A percentile compares a stretch with the other conserved stretches of the same genome.
These are phyloP conservation scores for Yponomeuta plumbellus DNA, from an alignment of 2,888 invertebrate genomes.

Conservation along the genomic window DNA sequence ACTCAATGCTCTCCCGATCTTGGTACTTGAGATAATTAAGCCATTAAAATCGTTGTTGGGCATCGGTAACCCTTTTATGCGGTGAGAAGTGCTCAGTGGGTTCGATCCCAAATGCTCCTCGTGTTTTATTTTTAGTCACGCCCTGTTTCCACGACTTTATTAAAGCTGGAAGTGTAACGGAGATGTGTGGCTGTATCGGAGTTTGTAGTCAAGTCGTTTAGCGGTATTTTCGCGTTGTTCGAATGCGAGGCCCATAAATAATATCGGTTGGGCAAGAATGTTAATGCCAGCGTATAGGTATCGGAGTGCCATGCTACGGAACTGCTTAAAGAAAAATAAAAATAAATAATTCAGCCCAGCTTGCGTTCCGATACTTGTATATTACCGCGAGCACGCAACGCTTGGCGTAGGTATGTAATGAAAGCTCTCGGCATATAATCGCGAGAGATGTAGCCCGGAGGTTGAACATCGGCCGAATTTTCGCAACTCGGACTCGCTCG, in stretches of 20 bases:
- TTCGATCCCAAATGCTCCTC: slow-evolving; percentile 40
- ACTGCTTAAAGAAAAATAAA: slow-evolving; percentile 25
- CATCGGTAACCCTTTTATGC: slow-evolving; percentile 48
- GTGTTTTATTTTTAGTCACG: slow-evolving; percentile 20
- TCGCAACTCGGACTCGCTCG: slow-evolving; percentile 36
- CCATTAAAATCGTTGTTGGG: slow-evolving; percentile 52
- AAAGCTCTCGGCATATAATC: slow-evolving; percentile 45
- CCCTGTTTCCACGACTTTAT: slow-evolving; percentile 12
- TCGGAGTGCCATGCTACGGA: slow-evolving; percentile 7
- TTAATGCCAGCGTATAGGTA: slow-evolving; percentile 3
- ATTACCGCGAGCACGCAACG: slow-evolving; percentile 53
- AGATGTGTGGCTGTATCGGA: background rate
- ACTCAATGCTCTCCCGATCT: slow-evolving; percentile 31
- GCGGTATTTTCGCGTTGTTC: background rate
- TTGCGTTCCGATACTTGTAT: slow-evolving; percentile 49
- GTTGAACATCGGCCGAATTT: slow-evolving; percentile 40
- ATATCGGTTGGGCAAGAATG: background rate
- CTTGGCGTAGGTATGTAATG: slow-evolving; percentile 37
- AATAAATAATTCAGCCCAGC: slow-evolving; percentile 45
- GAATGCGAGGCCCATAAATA: background rate
- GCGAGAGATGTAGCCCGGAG: slow-evolving; percentile 20
- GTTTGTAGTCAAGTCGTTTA: background rate
- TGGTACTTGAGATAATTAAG: slow-evolving; percentile 69
- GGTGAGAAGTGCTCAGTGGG: slow-evolving; percentile 50
- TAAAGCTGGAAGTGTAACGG: slow-evolving; percentile 4